phyloP scores from a whole-genome alignment of 2,888 invertebrate species.

The Cheilosia vernalis region DNA sequence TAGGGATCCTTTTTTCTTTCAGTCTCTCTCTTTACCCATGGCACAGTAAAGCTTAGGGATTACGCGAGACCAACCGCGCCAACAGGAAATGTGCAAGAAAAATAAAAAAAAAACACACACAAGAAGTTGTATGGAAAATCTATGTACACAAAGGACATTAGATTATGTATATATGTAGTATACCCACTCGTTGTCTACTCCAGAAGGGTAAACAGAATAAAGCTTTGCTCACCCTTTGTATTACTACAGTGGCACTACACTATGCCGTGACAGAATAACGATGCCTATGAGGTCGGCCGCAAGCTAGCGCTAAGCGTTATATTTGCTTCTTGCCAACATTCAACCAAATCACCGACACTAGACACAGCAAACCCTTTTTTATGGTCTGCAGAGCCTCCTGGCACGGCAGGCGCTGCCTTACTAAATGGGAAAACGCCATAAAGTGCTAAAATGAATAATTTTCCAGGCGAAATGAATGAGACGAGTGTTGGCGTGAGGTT shows the following conservation, averaged over 20 bases:
- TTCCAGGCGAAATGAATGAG: slow-evolving; percentile 39
- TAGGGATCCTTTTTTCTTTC: slow-evolving; percentile 19
- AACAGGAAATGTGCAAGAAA: not conserved
- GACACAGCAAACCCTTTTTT: slow-evolving; percentile 36
- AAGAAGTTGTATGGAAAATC: slow-evolving; percentile 1
- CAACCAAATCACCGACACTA: slow-evolving; percentile 50
- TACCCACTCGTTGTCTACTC: slow-evolving; percentile 36
- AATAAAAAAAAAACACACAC: slow-evolving; percentile 1
- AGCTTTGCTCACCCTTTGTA: slow-evolving; percentile 29
- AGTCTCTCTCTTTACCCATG: slow-evolving; percentile 20
- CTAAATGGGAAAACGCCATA: slow-evolving; percentile 21
- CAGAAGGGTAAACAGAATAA: slow-evolving; percentile 45
- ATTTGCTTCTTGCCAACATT: slow-evolving; percentile 47
- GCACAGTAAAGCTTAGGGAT: slow-evolving; percentile 47
- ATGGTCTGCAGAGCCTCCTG: slow-evolving; percentile 1
- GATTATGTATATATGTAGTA: slow-evolving; percentile 19
- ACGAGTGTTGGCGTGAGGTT: slow-evolving; percentile 22
- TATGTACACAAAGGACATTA: slow-evolving; percentile 40
- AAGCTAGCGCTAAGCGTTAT: slow-evolving; percentile 45
- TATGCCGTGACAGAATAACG: slow-evolving; percentile 20
- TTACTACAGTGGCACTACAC: slow-evolving; percentile 14
- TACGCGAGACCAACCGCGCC: slow-evolving; percentile 46
- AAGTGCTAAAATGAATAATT: slow-evolving; percentile 61
- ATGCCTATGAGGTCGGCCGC: slow-evolving; percentile 41
- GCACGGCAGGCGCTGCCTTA: not conserved